A percentile compares a stretch with the other conserved stretches of the same genome.
These are phyloP conservation scores for Dichetophora obliterata DNA, from an alignment of 2,888 invertebrate genomes.

Conservation along the genomic window DNA sequence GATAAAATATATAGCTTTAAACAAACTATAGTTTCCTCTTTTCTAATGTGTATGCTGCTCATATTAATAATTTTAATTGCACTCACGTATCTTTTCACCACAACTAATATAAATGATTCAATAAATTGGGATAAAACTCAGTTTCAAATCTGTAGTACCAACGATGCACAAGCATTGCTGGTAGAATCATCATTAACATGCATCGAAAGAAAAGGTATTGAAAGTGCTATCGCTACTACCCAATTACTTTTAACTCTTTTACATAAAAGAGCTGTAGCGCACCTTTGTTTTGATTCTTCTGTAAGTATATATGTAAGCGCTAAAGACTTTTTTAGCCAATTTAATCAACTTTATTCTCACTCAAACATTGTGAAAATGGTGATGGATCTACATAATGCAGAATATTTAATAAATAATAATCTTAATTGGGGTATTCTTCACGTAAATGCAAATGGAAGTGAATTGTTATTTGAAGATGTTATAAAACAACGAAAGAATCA, in stretches of 20 bases:
- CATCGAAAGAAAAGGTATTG: constrained; percentile 75
- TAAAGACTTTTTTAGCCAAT: constrained; percentile 74
- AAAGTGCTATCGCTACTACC: constrained; percentile 75
- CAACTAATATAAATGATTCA: constrained; percentile 63
- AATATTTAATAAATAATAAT: constrained; percentile 78
- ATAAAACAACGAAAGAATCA: constrained; percentile 59
- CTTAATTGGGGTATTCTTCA: constrained; percentile 81
- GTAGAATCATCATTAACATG: constrained; percentile 67
- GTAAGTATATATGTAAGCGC: constrained; percentile 75
- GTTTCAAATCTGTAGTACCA: constrained; percentile 72
- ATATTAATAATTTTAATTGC: constrained; percentile 78
- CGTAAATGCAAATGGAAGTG: constrained; percentile 64
- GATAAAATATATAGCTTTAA: constrained; percentile 44
- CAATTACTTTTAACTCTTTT: constrained; percentile 77
- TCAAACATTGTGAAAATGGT: constrained; percentile 54
- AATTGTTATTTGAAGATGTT: constrained; percentile 71
- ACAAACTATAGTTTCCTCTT: constrained; percentile 48
- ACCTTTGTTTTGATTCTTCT: constrained; percentile 64
- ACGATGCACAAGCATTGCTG: constrained; percentile 33
- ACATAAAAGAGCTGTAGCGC: constrained; percentile 71
- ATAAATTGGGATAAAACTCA: constrained; percentile 69
- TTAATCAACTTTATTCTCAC: constrained; percentile 53
- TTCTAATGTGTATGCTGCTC: constrained; percentile 73
- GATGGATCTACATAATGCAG: constrained; percentile 73
- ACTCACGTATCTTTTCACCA: constrained; percentile 77